A percentile compares a stretch with the other conserved stretches of the same genome.
Evolutionary conservation across 2,888 invertebrate species (phyloP).

Genomic region (Xestia xanthographa): DNA sequence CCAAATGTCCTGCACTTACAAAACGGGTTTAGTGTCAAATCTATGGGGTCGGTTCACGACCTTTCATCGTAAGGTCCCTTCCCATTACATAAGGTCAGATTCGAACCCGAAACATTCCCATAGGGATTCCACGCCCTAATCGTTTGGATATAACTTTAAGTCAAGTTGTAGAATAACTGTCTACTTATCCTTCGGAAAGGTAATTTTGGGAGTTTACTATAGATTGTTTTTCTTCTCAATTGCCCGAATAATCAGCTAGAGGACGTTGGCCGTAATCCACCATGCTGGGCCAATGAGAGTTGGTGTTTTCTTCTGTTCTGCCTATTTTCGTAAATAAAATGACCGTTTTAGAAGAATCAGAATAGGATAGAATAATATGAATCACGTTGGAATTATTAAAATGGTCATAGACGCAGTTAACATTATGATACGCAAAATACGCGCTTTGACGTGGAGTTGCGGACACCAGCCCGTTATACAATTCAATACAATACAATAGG

Average conservation of each 20-base stretch:
- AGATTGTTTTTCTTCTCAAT: neutral
- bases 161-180: slow-evolving; percentile 10
- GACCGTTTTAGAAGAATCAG: no score
- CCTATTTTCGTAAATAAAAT: no score
- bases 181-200: neutral
- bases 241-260: no score
- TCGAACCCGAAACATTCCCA: slow-evolving; percentile 47
- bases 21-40: slow-evolving; percentile 37
- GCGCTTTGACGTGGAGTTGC: no score
- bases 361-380: no score
- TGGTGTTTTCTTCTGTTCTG: no score
- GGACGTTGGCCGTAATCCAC: neutral
- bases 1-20: slow-evolving; percentile 26
- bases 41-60: slow-evolving; percentile 43
- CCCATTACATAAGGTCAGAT: slow-evolving; percentile 55
- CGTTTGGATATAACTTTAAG: slow-evolving; percentile 36
- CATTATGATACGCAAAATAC: no score
- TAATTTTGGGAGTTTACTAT: slow-evolving; percentile 2
- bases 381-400: no score
- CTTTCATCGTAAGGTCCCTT: slow-evolving; percentile 42
- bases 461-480: no score
- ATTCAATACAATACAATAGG: no score
- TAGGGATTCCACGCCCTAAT: slow-evolving; percentile 42
- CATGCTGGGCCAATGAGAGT: neutral
- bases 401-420: no score